Conservation (phyloP, 1,140 invertebrate species). For the Trissolcus basalis region DNA sequence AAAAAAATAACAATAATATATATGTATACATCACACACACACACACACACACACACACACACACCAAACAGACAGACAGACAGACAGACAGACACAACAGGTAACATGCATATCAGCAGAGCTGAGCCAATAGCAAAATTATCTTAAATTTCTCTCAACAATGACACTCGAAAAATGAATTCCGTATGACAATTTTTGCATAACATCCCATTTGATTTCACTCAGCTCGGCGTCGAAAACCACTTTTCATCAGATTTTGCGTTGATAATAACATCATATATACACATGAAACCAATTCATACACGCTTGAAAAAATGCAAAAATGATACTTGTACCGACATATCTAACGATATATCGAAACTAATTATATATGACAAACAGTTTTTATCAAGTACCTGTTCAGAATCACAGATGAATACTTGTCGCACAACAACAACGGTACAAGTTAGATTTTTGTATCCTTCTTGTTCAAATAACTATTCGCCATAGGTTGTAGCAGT, state of each 20-base stretch:
- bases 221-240: no score
- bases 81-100: slow-evolving; percentile 34
- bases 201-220: no score
- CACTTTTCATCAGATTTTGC: no score
- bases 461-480: no score
- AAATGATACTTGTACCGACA: slow-evolving; percentile 54
- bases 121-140: slow-evolving; percentile 32
- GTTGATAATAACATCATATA: no score
- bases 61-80: no score
- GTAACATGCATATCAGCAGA: slow-evolving; percentile 56
- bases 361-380: neutral
- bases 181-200: neutral
- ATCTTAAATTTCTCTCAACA: slow-evolving; percentile 20
- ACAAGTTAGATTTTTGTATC: slow-evolving; percentile 53
- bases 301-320: slow-evolving; percentile 34
- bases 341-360: slow-evolving; percentile 34
- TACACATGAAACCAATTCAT: slow-evolving; percentile 4
- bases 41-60: no score
- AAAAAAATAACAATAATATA: no score
- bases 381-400: slow-evolving; percentile 22
- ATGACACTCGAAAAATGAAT: no score
- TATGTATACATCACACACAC: no score
- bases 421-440: slow-evolving; percentile 45
- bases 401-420: slow-evolving; percentile 32
- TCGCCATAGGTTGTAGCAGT: no score